Base-by-base conservation (phyloP, 2,888 invertebrate genomes). In the Papilio elwesi region DNA sequence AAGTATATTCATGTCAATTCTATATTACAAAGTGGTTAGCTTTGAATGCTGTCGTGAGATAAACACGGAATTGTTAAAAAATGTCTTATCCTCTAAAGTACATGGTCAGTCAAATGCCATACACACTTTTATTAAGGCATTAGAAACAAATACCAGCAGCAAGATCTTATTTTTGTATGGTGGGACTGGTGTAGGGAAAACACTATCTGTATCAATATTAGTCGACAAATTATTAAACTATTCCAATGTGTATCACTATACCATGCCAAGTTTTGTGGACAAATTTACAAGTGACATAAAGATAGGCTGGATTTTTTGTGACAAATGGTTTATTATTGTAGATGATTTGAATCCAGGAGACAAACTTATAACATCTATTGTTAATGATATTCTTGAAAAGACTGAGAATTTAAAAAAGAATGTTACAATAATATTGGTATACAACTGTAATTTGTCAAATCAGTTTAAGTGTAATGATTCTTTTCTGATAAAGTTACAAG, bases 111-210 rank as follows among this genome's bases (percentile, higher is more conserved):
- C 80, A 16, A 76, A 78, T 73, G 92, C 89, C 65, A 78, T 85
- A 15, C 78, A 83, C 73, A 76, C 77, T 49, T 79, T 93, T 68
- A 75, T 89, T 51, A 76, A 83, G 36, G 80, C 87, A 16, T 78
- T 93, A n/a, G 79, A 81, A 64, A 52, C 71, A 48, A 75, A 85
- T 74, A 81, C 77, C 11, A 80, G 71, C 10, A 85, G 79, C 72
- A 92, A 90, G 82, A 80, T 93, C 15, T 70, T 93, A 65, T 81
- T 91, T 75, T 79, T 93, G 12, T 90, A 87, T 83, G 94, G 94
- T 69, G 88, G 92, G 3, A 93, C 93, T 52, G 94, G 94, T 68
- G 92, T 92, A 6, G 94, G 93, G 0, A 94, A 94, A 77, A 91
- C 94, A 55, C 89, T 83, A 74, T 81, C 88, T 36, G 79, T 85